Evolutionary conservation across 1,140 invertebrate species (phyloP).

Genomic region (Drosophila tsacasi): DNA sequence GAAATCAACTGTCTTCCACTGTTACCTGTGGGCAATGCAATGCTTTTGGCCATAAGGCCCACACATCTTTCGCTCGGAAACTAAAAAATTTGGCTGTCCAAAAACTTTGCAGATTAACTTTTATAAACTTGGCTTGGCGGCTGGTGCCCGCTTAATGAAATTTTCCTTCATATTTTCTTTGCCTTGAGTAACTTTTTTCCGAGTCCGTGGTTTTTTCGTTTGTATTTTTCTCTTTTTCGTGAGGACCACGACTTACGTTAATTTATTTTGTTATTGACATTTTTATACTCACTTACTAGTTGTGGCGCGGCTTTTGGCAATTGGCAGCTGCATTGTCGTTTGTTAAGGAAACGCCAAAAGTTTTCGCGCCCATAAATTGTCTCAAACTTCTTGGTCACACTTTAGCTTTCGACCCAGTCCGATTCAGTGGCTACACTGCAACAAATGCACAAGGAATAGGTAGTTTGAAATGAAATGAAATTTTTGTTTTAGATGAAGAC

Average conservation of each 20-base stretch:
- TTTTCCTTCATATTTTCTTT: slow-evolving; percentile 52
- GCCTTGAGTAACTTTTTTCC: slow-evolving; percentile 19
- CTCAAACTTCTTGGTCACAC: slow-evolving; percentile 57
- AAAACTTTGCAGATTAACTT: slow-evolving; percentile 64
- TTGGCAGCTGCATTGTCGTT: slow-evolving; percentile 61
- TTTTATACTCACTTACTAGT: slow-evolving; percentile 48
- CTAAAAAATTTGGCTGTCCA: slow-evolving; percentile 43
- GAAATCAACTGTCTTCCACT: slow-evolving; percentile 24
- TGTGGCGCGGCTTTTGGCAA: slow-evolving; percentile 30
- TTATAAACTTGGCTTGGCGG: slow-evolving; percentile 56
- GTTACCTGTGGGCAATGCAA: slow-evolving; percentile 27
- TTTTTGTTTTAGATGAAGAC: neutral
- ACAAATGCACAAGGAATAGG: neutral
- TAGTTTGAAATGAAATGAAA: neutral
- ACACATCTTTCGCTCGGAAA: slow-evolving; percentile 16
- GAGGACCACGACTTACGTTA: slow-evolving; percentile 32
- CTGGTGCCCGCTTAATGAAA: slow-evolving; percentile 73
- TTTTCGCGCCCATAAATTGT: slow-evolving; percentile 62
- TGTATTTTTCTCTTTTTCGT: neutral
- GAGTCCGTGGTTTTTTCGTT: slow-evolving; percentile 11
- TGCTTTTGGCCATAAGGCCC: slow-evolving; percentile 1
- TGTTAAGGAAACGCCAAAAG: slow-evolving; percentile 65
- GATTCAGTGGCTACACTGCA: slow-evolving; percentile 5
- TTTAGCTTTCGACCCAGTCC: slow-evolving; percentile 13
- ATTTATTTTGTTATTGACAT: slow-evolving; percentile 64